Percentiles rank a stretch among this genome's conserved stretches.
These are phyloP conservation scores for Saturnia japonica DNA, from an alignment of 2,888 invertebrate species.

Conservation along the genomic window DNA sequence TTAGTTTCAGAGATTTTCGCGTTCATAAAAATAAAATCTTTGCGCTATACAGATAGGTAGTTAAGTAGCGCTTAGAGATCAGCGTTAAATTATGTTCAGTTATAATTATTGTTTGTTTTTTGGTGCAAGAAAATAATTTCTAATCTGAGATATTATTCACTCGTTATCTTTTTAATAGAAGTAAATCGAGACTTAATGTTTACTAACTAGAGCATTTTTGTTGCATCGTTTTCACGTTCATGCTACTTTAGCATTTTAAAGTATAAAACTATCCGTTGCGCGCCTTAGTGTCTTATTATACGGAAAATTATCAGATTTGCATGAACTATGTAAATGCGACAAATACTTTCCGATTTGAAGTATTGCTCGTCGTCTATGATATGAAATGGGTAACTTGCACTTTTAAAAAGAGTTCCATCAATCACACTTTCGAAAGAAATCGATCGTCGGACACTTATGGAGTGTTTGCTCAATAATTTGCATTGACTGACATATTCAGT, in stretches of 20 bases:
- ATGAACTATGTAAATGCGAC: not conserved
- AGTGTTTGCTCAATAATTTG: slow-evolving; percentile 6
- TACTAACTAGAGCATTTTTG: slow-evolving; percentile 1
- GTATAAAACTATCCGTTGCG: not conserved
- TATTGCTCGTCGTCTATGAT: not conserved
- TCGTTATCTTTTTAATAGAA: not conserved
- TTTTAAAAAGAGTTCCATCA: not conserved
- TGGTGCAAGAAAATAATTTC: slow-evolving; percentile 4
- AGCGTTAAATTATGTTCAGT: not conserved
- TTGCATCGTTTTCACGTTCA: not conserved
- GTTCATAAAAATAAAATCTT: too few relatives aligned
- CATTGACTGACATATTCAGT: not conserved
- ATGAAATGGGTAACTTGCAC: slow-evolving; percentile 5
- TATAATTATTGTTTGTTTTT: not conserved
- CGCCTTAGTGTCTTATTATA: not conserved
- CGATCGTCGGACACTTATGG: not conserved
- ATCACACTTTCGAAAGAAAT: slow-evolving; percentile 8
- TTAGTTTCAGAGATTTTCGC: too few relatives aligned
- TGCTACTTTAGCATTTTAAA: not conserved
- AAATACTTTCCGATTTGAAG: not conserved
- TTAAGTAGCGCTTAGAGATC: not conserved
- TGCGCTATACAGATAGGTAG: not conserved
- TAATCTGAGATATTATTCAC: not conserved
- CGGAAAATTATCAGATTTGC: not conserved
- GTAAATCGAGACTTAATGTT: not conserved